Evolutionary conservation across 2,888 invertebrate species (phyloP), one percentile per base, ranked within the genome.

Genomic region (Volucella zonaria): DNA sequence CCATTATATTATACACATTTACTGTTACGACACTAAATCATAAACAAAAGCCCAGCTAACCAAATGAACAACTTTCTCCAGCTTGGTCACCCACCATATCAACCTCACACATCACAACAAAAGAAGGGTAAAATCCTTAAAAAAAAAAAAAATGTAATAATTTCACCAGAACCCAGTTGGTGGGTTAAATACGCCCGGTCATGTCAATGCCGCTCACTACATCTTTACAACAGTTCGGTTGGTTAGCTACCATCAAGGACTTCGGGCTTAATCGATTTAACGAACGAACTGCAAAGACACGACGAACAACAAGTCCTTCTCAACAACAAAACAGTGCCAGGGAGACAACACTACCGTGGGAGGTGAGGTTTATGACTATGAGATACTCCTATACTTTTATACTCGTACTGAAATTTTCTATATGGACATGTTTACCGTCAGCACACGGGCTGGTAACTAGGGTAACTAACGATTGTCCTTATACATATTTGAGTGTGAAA

Each of bases 221-320:
- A 15, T 6, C 31, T 6, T 6, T 6, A 4, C 31, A 31, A 31
- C 6, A 31, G 40, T 43, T 64, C 45, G 74, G 78, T 70, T 79
- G 66, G 83, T 70, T 83, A 79, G 83, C 43, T 75, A 70, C 70
- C 79, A 75, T 75, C 79, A 83, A 83, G 79, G 83, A 83, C 83
- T 79, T 52, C 14, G 8, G 31, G 38, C 64, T 75, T 71, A 83
- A 83, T 83, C 83, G 83, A 83, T 83, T 83, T 59, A 75, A 75
- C 75, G 79, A 79, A 66, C 59, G 62, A 70, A 79, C 74, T 66
- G 59, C 59, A 66, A 79, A 71, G 54, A 70, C 61, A 66, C 66
- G 58, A 31, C 49, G 31, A 66, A 73, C 82, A 82, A 78, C 74
- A 64, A 78, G 74, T 77, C 56, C 77, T 77, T 67, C 56, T 77